phyloP scores from a whole-genome alignment of 2,888 invertebrate genomes.

The Pandemis cinnamomeana region DNA sequence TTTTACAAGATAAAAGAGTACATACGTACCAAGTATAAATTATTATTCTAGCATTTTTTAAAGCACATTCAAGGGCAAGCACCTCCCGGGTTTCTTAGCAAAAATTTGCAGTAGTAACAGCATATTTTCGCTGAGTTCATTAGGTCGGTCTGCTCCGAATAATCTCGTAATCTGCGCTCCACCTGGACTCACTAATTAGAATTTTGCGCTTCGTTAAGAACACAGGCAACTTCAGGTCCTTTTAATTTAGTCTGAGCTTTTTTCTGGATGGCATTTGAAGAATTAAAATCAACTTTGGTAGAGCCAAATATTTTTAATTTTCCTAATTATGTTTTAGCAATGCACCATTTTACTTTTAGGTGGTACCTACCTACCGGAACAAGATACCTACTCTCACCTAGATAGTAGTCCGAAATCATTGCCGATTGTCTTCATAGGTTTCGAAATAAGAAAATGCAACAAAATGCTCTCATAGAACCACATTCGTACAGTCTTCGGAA shows the following conservation, averaged over 20 bases:
- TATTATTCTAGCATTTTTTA: neutral
- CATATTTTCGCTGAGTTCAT: conserved; percentile 54
- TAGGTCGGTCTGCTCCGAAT: conserved; percentile 51
- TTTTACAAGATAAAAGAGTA: neutral
- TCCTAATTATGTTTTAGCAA: neutral
- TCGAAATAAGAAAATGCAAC: conserved; percentile 6
- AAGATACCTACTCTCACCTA: neutral
- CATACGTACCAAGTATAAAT: neutral
- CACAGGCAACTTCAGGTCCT: conserved; percentile 44
- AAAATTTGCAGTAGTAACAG: conserved; percentile 44
- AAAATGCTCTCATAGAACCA: neutral
- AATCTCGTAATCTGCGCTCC: conserved; percentile 59
- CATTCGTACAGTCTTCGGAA: neutral
- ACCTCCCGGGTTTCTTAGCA: conserved; percentile 28
- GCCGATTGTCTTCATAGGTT: conserved; percentile 18
- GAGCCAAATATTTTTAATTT: neutral
- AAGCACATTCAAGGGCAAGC: neutral
- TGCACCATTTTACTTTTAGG: conserved; percentile 7
- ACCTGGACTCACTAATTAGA: conserved; percentile 63
- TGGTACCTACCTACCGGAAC: conserved; percentile 4
- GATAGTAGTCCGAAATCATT: neutral
- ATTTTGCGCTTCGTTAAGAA: conserved; percentile 53
- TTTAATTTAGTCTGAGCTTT: conserved; percentile 39
- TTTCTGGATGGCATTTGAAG: conserved; percentile 1
- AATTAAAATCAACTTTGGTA: neutral